Percentiles rank a stretch among this genome's conserved stretches.
Evolutionary conservation across 2,113 vertebrate species (phyloP).

Genomic region (Menura novaehollandiae): DNA sequence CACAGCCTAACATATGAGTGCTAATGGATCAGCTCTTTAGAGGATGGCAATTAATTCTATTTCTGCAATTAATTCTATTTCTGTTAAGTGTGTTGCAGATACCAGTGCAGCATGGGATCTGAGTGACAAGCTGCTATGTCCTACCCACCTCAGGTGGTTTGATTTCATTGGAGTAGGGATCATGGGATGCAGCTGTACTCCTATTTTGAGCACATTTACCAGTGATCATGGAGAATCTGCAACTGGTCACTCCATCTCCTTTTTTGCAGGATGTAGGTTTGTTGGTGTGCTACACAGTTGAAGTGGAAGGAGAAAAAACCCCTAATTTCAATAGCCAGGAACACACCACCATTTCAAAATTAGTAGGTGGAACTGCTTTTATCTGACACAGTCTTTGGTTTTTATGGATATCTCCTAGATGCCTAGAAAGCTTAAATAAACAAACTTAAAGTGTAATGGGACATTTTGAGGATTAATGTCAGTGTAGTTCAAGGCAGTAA

Average conservation of each 20-base stretch:
- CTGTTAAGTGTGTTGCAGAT: background rate
- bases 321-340: background rate
- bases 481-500: background rate
- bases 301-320: background rate
- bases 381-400: background rate
- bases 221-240: background rate
- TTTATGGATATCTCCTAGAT: background rate
- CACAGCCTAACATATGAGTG: background rate
- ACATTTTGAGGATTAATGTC: background rate
- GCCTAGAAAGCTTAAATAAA: background rate
- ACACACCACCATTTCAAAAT: background rate
- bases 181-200: background rate
- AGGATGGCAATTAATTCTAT: conserved; percentile 12
- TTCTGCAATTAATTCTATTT: conserved; percentile 26
- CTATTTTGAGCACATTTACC: background rate
- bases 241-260: background rate
- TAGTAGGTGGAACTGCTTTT: background rate
- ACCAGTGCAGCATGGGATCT: background rate
- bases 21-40: conserved; percentile 8
- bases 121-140: background rate
- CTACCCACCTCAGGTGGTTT: background rate
- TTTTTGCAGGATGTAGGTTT: background rate
- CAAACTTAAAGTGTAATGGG: background rate
- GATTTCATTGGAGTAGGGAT: background rate
- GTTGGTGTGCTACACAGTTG: background rate